Evolutionary conservation across 2,888 invertebrate species (phyloP).

Genomic region (Sinopyrophorus schimmeli): DNA sequence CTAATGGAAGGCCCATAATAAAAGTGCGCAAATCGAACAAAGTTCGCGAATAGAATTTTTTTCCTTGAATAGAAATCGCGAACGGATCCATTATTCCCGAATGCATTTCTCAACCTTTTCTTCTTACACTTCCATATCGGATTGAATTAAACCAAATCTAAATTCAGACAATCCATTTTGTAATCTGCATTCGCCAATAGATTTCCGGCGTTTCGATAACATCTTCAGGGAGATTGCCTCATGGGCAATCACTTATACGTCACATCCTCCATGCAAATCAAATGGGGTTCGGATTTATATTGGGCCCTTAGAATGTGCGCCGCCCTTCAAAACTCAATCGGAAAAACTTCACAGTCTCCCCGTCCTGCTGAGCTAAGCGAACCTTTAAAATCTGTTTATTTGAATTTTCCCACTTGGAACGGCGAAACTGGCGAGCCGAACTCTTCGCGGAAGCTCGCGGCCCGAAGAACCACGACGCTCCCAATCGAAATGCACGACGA

Average conservation of each 20-base stretch:
- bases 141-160: slow-evolving; percentile 53
- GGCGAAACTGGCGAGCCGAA: slow-evolving; percentile 33
- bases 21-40: slow-evolving; percentile 14
- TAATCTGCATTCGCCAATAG: slow-evolving; percentile 55
- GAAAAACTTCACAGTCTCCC: slow-evolving; percentile 30
- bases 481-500: neutral
- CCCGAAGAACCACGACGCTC: slow-evolving; percentile 5
- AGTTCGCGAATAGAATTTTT: slow-evolving; percentile 19
- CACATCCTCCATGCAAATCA: slow-evolving; percentile 57
- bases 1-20: no score
- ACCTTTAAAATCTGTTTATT: slow-evolving; percentile 54
- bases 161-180: slow-evolving; percentile 54
- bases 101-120: slow-evolving; percentile 30
- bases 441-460: slow-evolving; percentile 34
- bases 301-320: slow-evolving; percentile 43
- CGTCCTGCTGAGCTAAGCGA: slow-evolving; percentile 47
- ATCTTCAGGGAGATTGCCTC: slow-evolving; percentile 47
- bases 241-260: slow-evolving; percentile 55
- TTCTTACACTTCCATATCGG: slow-evolving; percentile 43
- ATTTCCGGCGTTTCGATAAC: slow-evolving; percentile 52
- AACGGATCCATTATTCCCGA: slow-evolving; percentile 28
- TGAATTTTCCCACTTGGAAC: slow-evolving; percentile 47
- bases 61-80: slow-evolving; percentile 20
- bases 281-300: slow-evolving; percentile 53
- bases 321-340: slow-evolving; percentile 12